These are phyloP conservation scores for Drosophila nebulosa DNA, from an alignment of 1,140 invertebrate genomes.

Conservation along the genomic window DNA sequence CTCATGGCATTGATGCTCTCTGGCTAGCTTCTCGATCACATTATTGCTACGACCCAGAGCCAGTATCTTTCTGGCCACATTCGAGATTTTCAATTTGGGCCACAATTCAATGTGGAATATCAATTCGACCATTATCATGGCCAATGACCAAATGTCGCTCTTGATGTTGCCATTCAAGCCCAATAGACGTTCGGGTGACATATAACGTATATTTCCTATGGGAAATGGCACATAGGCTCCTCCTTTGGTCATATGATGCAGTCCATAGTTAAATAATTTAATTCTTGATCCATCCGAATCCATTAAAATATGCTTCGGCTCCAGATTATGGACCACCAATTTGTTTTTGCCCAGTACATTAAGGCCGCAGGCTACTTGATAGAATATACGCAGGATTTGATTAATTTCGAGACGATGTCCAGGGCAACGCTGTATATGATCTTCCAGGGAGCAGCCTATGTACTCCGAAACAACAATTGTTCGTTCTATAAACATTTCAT, in stretches of 20 bases:
- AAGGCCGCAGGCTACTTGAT: slow-evolving; percentile 89
- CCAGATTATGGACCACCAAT: slow-evolving; percentile 90
- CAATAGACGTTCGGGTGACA: slow-evolving; percentile 92
- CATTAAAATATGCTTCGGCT: slow-evolving; percentile 91
- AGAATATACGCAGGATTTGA: slow-evolving; percentile 83
- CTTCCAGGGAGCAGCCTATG: slow-evolving; percentile 85
- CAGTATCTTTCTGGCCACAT: slow-evolving; percentile 88
- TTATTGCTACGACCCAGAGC: slow-evolving; percentile 86
- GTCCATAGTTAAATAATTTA: slow-evolving; percentile 95
- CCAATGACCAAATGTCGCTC: slow-evolving; percentile 95
- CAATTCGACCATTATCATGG: slow-evolving; percentile 92
- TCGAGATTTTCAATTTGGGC: slow-evolving; percentile 87
- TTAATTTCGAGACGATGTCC: slow-evolving; percentile 82
- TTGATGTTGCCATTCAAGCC: slow-evolving; percentile 85
- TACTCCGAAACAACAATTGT: slow-evolving; percentile 94
- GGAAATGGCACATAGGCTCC: slow-evolving; percentile 90
- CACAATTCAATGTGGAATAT: slow-evolving; percentile 86
- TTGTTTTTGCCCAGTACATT: slow-evolving; percentile 87
- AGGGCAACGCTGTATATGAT: slow-evolving; percentile 66
- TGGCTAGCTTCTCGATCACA: slow-evolving; percentile 88
- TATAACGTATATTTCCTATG: slow-evolving; percentile 90
- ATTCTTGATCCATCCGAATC: slow-evolving; percentile 85
- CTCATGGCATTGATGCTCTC: slow-evolving; percentile 88
- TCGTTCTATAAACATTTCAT: slow-evolving; percentile 85
- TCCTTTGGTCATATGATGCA: slow-evolving; percentile 93